phyloP scores from a whole-genome alignment of 2,888 invertebrate genomes.

The Yponomeuta malinellus region DNA sequence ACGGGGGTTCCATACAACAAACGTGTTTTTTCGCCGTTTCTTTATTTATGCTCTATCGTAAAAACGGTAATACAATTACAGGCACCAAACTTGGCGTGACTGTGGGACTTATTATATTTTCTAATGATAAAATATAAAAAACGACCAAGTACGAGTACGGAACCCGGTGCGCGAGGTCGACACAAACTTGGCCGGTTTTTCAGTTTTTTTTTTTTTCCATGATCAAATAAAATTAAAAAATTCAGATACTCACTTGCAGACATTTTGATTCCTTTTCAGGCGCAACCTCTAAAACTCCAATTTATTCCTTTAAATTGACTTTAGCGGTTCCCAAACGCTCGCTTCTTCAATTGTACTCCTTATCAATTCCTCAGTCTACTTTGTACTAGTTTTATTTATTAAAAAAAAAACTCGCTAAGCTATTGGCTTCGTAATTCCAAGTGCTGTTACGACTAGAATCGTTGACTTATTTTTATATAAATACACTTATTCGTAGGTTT shows the following conservation, averaged over 20 bases:
- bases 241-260: slow-evolving; percentile 59
- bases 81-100: too few species aligned
- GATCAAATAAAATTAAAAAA: too few species aligned
- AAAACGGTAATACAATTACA: too few species aligned
- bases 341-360: slow-evolving; percentile 48
- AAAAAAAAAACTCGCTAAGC: slow-evolving; percentile 19
- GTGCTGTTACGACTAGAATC: slow-evolving; percentile 74
- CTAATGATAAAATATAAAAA: too few species aligned
- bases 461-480: slow-evolving; percentile 64
- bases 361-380: slow-evolving; percentile 26
- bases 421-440: slow-evolving; percentile 59
- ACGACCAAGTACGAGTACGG: too few species aligned
- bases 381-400: slow-evolving; percentile 15
- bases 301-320: slow-evolving; percentile 62
- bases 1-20: too few species aligned
- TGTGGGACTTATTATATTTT: too few species aligned
- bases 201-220: too few species aligned
- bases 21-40: too few species aligned
- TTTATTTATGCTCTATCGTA: too few species aligned
- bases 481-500: slow-evolving; percentile 33
- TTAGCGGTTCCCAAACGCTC: slow-evolving; percentile 46
- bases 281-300: slow-evolving; percentile 61
- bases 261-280: slow-evolving; percentile 47
- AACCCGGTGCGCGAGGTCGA: too few species aligned
- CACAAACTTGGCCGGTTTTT: too few species aligned